Percentiles rank a stretch among this genome's conserved stretches.
Evolutionary conservation across 2,888 invertebrate species (phyloP).

Genomic region (Himalopsyche kuldschensis): DNA sequence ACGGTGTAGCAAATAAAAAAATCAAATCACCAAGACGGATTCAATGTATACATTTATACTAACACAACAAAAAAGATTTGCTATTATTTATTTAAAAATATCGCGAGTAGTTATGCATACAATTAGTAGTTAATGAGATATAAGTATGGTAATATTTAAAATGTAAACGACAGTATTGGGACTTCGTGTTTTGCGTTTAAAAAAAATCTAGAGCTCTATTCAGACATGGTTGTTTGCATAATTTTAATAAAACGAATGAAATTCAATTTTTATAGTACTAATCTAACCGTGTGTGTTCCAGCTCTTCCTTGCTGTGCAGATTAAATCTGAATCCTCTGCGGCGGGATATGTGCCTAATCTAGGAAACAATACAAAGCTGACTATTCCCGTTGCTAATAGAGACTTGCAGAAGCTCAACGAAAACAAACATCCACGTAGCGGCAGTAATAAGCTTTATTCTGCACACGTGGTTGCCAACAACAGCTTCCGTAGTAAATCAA

Average conservation of each 20-base stretch:
- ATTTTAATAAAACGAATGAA: not conserved
- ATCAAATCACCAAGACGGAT: too few species aligned
- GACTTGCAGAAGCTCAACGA: conserved; percentile 7
- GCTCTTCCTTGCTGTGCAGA: not conserved
- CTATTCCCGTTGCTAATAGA: not conserved
- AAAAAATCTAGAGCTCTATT: too few species aligned
- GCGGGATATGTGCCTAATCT: conserved; percentile 16
- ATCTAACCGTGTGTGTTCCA: not conserved
- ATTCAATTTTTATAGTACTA: not conserved
- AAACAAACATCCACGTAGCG: conserved; percentile 16
- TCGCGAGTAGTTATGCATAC: too few species aligned
- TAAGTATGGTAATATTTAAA: too few species aligned
- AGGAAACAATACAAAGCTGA: not conserved
- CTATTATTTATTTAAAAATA: too few species aligned
- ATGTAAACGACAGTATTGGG: too few species aligned
- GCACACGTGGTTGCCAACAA: not conserved
- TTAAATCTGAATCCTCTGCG: conserved; percentile 10
- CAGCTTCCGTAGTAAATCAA: not conserved
- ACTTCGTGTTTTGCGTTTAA: too few species aligned
- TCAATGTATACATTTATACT: too few species aligned
- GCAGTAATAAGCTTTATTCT: conserved; percentile 5
- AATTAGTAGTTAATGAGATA: too few species aligned
- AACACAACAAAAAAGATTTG: too few species aligned
- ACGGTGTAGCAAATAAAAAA: too few species aligned
- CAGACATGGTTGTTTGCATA: too few species aligned